These are phyloP conservation scores for Calliphora vomitoria DNA, from an alignment of 2,888 invertebrate species.

Conservation along the genomic window DNA sequence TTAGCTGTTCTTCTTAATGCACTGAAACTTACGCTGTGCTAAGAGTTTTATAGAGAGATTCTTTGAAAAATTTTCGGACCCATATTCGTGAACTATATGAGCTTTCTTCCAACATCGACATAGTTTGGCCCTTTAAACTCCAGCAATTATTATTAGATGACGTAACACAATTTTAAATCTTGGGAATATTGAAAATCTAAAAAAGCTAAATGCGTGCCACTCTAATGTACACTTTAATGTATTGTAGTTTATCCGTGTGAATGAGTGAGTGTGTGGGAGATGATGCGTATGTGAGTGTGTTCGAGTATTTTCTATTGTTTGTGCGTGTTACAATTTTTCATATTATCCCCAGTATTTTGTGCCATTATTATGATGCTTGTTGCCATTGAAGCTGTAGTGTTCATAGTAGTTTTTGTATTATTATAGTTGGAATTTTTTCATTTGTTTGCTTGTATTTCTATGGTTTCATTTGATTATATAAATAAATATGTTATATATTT, in stretches of 20 bases:
- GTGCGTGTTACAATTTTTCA: constrained; percentile 51
- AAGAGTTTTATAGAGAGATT: too few relatives aligned
- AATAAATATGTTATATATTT: not conserved
- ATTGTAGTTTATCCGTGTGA: not conserved
- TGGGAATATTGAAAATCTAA: too few relatives aligned
- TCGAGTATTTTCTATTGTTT: constrained; percentile 9
- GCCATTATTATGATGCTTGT: constrained; percentile 12
- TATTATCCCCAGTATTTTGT: constrained; percentile 34
- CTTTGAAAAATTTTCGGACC: too few relatives aligned
- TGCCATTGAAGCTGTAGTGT: not conserved
- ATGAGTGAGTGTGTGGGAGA: not conserved
- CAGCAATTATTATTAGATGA: too few relatives aligned
- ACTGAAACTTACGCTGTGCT: too few relatives aligned
- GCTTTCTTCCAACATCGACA: too few relatives aligned
- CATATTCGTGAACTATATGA: too few relatives aligned
- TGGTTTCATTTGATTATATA: constrained; percentile 28
- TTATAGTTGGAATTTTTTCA: not conserved
- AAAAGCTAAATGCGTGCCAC: too few relatives aligned
- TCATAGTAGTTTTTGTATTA: not conserved
- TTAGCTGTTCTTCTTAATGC: too few relatives aligned
- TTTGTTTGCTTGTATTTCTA: not conserved
- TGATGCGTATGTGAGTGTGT: not conserved
- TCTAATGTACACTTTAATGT: not conserved
- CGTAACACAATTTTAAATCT: too few relatives aligned
- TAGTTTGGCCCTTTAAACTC: too few relatives aligned